Conservation (phyloP, 2,797 vertebrate species). For the Avahi laniger region DNA sequence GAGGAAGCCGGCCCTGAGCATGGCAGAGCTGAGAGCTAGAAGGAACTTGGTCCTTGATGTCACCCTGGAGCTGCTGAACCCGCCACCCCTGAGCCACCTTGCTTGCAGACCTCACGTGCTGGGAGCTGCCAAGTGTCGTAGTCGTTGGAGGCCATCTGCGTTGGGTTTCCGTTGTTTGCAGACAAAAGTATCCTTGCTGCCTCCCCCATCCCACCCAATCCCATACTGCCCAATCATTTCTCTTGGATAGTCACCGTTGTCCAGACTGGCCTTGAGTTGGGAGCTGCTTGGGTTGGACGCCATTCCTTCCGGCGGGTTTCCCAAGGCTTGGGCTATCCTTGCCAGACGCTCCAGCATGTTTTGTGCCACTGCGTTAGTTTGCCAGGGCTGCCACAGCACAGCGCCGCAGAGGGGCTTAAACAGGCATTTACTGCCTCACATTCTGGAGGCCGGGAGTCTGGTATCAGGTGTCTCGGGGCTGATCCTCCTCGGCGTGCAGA, state of each 20-base stretch:
- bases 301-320: neutral
- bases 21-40: rapidly evolving
- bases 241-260: neutral
- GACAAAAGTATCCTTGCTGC: neutral
- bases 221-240: neutral
- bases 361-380: rapidly evolving
- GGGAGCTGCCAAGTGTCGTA: rapidly evolving
- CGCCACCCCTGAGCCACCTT: rapidly evolving
- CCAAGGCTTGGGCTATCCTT: neutral
- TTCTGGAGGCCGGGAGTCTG: neutral
- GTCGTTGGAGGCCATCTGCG: rapidly evolving
- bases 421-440: rapidly evolving
- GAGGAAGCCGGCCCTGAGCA: neutral
- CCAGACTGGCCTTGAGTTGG: neutral
- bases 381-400: rapidly evolving
- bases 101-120: rapidly evolving
- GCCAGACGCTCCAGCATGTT: rapidly evolving
- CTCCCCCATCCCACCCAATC: rapidly evolving
- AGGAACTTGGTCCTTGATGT: neutral
- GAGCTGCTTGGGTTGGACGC: neutral
- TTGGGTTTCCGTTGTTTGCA: rapidly evolving
- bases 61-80: rapidly evolving
- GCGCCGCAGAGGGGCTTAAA: neutral
- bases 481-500: rapidly evolving
- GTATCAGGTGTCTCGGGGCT: neutral